phyloP scores from a whole-genome alignment of 1,140 invertebrate species.

The Homalodisca vitripennis region DNA sequence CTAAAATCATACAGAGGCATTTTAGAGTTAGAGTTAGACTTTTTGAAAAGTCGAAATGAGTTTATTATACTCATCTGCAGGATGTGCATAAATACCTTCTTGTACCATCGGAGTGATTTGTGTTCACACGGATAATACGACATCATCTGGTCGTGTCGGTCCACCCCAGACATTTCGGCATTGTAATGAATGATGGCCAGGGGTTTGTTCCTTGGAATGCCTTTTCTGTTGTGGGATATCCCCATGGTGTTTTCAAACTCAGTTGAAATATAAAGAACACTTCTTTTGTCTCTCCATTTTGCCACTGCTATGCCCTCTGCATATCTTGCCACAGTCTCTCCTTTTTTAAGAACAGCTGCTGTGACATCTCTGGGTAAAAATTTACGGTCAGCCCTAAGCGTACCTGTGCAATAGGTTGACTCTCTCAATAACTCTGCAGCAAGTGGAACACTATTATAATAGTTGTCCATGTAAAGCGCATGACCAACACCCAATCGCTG shows the following conservation, averaged over 20 bases:
- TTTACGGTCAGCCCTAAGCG: too few species aligned
- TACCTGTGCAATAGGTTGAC: too few species aligned
- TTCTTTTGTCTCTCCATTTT: slow-evolving; percentile 45
- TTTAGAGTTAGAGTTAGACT: background rate
- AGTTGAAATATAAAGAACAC: too few species aligned
- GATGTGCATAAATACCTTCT: slow-evolving; percentile 26
- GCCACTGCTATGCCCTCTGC: too few species aligned
- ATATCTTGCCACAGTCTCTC: too few species aligned
- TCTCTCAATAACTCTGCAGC: too few species aligned
- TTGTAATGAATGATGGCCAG: slow-evolving; percentile 15
- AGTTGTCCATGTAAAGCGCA: too few species aligned
- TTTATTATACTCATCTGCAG: slow-evolving; percentile 17
- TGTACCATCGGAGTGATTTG: slow-evolving; percentile 25
- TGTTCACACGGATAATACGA: slow-evolving; percentile 19
- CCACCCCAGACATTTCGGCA: slow-evolving; percentile 24
- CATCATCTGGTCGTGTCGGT: slow-evolving; percentile 28
- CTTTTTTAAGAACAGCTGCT: too few species aligned
- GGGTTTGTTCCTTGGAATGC: background rate
- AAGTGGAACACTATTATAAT: too few species aligned
- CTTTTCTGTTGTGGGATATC: too few species aligned
- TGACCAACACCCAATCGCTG: too few species aligned
- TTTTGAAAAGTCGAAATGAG: slow-evolving; percentile 3
- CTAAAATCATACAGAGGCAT: slow-evolving; percentile 13
- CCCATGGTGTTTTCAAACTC: slow-evolving; percentile 36
- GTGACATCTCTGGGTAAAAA: too few species aligned